Evolutionary conservation across 53 echinoderm and acorn worm genomes (phyloP).

Genomic region (Crossaster papposus): DNA sequence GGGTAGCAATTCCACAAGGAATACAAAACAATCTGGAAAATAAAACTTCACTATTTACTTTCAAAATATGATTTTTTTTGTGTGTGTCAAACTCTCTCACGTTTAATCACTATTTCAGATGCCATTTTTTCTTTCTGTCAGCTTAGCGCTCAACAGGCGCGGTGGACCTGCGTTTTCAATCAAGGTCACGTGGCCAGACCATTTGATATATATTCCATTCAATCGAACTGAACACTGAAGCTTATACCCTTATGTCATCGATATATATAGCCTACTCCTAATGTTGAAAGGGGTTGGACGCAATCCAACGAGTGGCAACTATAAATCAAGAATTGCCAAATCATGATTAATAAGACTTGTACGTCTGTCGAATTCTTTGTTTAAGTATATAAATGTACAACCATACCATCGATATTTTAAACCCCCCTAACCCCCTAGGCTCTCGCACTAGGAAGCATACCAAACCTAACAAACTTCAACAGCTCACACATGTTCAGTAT

Average conservation of each 20-base stretch:
- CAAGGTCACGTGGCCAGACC: background rate
- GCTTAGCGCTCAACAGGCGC: too few relatives aligned
- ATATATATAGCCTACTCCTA: background rate
- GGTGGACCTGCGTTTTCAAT: background rate
- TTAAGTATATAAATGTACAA: background rate
- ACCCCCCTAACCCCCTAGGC: too few relatives aligned
- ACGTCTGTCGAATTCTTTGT: background rate
- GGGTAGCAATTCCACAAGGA: too few relatives aligned
- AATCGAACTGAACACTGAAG: background rate
- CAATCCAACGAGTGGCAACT: background rate
- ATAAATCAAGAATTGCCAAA: background rate
- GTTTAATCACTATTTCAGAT: background rate
- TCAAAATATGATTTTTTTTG: too few relatives aligned
- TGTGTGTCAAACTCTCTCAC: background rate
- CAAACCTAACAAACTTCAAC: too few relatives aligned
- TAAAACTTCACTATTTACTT: too few relatives aligned
- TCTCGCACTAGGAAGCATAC: too few relatives aligned
- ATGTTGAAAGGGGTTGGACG: background rate
- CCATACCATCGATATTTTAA: too few relatives aligned
- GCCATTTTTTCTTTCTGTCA: background rate
- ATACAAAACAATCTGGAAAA: too few relatives aligned
- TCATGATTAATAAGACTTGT: background rate
- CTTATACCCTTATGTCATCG: background rate
- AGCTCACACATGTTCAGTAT: too few relatives aligned
- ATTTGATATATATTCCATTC: background rate